Base-by-base conservation (phyloP, 2,113 vertebrate species). In the Condylura cristata region DNA sequence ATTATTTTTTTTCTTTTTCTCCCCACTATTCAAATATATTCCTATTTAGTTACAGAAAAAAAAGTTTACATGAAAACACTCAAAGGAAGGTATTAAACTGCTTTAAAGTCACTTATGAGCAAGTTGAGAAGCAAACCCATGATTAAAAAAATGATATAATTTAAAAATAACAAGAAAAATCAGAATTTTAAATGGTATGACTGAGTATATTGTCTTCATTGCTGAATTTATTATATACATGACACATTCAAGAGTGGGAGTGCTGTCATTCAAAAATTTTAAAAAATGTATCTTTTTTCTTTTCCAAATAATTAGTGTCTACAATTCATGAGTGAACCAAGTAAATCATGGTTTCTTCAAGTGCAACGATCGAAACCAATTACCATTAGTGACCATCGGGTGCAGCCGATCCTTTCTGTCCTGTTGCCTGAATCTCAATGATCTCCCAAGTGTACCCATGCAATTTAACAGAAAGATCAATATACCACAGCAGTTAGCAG, bases 391-490 rank as follows among this genome's bases (percentile, higher is more conserved):
- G 98, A 98, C 98, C 98, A 98, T 98, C 96, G 97, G 98, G 98
- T 98, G 97, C 98, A 98, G 98, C 97, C 98, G 94, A 98, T 98
- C 98, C 98, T 98, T 98, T 98, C 98, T 98, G 98, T 98, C 98
- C 98, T 97, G 97, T 98, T 98, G 98, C 97, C 98, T 98, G 99
- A 98, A 99, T 99, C 98, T 99, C 98, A 98, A 98, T 98, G 98
- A 99, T 98, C 98, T 98, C 98, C 98, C 98, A 98, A 99, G 98
- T 98, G 98, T 98, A 98, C 98, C 98, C 98, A 97, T 98, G 98
- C 99, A 99, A 99, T 99, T 99, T 99, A 99, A 99, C 99, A 98
- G 98, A 92, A 98, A 97, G 98, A 99, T 99, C 99, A 98, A 99
- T 99, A 99, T 97, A 95, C 98, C 97, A 58, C 98, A 96, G 99